A percentile compares a stretch with the other conserved stretches of the same genome.
phyloP scores from a whole-genome alignment of 2,888 invertebrate genomes.

The Perizoma affinitatum region DNA sequence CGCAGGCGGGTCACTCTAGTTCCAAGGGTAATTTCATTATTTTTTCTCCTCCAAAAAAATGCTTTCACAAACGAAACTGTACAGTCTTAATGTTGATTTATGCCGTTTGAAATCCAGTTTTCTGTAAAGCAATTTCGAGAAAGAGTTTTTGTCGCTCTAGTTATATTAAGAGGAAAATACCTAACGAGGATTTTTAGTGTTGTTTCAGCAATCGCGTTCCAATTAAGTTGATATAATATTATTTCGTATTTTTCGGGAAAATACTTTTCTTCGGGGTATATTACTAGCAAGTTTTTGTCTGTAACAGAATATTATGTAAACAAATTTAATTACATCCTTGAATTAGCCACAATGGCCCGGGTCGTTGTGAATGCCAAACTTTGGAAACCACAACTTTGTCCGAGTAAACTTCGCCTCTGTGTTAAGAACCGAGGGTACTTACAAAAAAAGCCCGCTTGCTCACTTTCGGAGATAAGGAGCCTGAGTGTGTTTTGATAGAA shows the following conservation, averaged over 20 bases:
- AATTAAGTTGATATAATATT: slow-evolving; percentile 33
- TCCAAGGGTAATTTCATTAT: slow-evolving; percentile 77
- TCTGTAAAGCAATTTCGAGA: slow-evolving; percentile 54
- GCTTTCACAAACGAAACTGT: slow-evolving; percentile 67
- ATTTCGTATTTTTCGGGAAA: slow-evolving; percentile 38
- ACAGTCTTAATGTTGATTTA: slow-evolving; percentile 67
- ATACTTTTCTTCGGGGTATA: slow-evolving; percentile 46
- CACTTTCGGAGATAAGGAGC: slow-evolving; percentile 53
- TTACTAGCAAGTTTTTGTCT: slow-evolving; percentile 62
- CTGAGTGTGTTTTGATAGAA: slow-evolving; percentile 29
- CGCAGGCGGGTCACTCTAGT: slow-evolving; percentile 78
- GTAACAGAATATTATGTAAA: slow-evolving; percentile 72
- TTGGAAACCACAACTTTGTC: slow-evolving; percentile 70
- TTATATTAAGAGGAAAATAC: slow-evolving; percentile 31
- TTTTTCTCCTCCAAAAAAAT: slow-evolving; percentile 64
- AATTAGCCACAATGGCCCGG: slow-evolving; percentile 78
- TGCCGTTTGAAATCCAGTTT: slow-evolving; percentile 62
- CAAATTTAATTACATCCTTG: slow-evolving; percentile 79
- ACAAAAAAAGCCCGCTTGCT: slow-evolving; percentile 55
- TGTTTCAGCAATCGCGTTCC: slow-evolving; percentile 26
- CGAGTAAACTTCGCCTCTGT: slow-evolving; percentile 60
- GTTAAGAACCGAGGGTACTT: slow-evolving; percentile 62
- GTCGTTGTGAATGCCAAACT: slow-evolving; percentile 71
- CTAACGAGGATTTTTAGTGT: slow-evolving; percentile 25
- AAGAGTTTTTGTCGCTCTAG: slow-evolving; percentile 41